Percentiles rank a stretch among this genome's conserved stretches.
Conservation (phyloP, 2,888 invertebrate species). For the Tenthredo scrophulariae region DNA sequence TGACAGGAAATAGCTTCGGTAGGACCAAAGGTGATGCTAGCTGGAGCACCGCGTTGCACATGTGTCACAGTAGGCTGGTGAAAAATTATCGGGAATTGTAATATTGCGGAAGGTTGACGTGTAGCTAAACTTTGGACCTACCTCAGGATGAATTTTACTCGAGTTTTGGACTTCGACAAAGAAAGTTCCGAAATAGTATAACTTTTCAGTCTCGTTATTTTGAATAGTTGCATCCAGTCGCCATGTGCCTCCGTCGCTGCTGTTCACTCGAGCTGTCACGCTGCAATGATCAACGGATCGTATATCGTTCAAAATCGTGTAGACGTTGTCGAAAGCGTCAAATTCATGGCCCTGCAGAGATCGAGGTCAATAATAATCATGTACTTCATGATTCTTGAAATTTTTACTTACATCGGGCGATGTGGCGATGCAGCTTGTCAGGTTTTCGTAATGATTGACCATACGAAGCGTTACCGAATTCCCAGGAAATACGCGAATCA, state of each 20-base stretch:
- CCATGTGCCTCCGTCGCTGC: conserved; percentile 12
- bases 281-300: conserved; percentile 29
- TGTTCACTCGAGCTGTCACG: conserved; percentile 12
- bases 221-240: conserved; percentile 8
- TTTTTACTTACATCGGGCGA: conserved; percentile 36
- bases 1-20: conserved; percentile 61
- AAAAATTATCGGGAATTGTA: neutral
- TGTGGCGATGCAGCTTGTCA: conserved; percentile 54
- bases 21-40: conserved; percentile 43
- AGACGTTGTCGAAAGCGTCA: conserved; percentile 1
- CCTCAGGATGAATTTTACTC: neutral
- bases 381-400: neutral
- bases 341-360: conserved; percentile 30
- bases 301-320: neutral
- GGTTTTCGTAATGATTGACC: conserved; percentile 44
- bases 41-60: conserved; percentile 25
- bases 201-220: neutral
- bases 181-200: conserved; percentile 13
- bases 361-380: neutral
- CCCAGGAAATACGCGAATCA: conserved; percentile 54
- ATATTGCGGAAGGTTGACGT: neutral
- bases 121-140: neutral
- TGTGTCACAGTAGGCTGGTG: conserved; percentile 5
- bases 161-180: neutral
- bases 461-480: conserved; percentile 55